Percentiles rank a stretch among this genome's conserved stretches.
Evolutionary conservation across 2,888 invertebrate species (phyloP).

Genomic region (Lasioglossum figueresi): DNA sequence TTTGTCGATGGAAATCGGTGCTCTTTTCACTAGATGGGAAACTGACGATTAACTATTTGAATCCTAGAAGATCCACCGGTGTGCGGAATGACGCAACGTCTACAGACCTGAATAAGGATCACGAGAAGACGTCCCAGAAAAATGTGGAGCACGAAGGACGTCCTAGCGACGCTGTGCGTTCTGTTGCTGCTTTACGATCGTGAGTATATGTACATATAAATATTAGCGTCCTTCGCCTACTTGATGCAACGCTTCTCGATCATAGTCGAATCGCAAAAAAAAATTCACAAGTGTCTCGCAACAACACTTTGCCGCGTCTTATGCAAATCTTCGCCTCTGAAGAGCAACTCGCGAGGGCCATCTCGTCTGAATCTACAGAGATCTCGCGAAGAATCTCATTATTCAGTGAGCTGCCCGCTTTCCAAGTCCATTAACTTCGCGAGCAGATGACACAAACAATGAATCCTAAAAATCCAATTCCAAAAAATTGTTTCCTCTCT

Average conservation of each 20-base stretch:
- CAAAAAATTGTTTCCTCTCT: no score
- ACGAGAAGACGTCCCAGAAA: constrained; percentile 32
- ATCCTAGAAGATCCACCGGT: not conserved
- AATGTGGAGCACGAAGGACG: constrained; percentile 68
- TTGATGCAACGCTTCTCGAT: constrained; percentile 43
- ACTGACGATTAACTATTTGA: not conserved
- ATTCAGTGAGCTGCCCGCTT: not conserved
- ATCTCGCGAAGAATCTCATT: not conserved
- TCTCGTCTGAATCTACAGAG: not conserved
- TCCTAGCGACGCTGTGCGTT: constrained; percentile 66
- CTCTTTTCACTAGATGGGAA: not conserved
- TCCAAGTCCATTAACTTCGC: not conserved
- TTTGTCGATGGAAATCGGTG: not conserved
- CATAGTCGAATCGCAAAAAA: constrained; percentile 20
- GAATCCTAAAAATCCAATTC: no score
- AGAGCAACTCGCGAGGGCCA: not conserved
- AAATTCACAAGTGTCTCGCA: not conserved
- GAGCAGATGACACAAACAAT: no score
- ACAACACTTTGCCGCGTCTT: not conserved
- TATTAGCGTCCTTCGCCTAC: constrained; percentile 70
- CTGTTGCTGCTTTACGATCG: constrained; percentile 74
- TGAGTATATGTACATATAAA: constrained; percentile 60
- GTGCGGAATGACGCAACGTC: constrained; percentile 12
- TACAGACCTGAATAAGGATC: constrained; percentile 13
- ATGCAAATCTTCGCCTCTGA: not conserved